A percentile compares a stretch with the other conserved stretches of the same genome.
These are phyloP conservation scores for Philaenus spumarius DNA, from an alignment of 1,140 invertebrate genomes.

Conservation along the genomic window DNA sequence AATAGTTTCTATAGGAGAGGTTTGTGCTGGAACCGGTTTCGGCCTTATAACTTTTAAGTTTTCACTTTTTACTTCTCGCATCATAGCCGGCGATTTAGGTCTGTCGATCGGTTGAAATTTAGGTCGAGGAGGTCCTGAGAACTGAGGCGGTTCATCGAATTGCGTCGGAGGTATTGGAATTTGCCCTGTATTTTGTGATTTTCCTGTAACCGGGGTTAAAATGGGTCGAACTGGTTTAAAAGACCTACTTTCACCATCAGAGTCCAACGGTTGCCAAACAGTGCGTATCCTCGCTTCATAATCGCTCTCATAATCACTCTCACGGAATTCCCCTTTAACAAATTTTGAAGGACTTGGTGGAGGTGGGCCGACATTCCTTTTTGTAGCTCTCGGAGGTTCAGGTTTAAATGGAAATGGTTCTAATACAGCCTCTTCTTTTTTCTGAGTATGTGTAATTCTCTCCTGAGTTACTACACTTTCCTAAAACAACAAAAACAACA, in stretches of 20 bases:
- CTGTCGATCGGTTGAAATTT: slow-evolving; percentile 52
- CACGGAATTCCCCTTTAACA: slow-evolving; percentile 58
- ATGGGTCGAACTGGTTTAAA: slow-evolving; percentile 52
- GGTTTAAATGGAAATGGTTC: slow-evolving; percentile 45
- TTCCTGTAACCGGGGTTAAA: slow-evolving; percentile 39
- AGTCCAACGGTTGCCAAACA: slow-evolving; percentile 49
- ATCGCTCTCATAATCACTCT: slow-evolving; percentile 68
- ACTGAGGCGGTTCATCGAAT: slow-evolving; percentile 46
- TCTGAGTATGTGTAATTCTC: neutral
- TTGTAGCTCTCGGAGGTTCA: slow-evolving; percentile 7
- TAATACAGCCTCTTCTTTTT: slow-evolving; percentile 28
- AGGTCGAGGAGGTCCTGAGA: slow-evolving; percentile 42
- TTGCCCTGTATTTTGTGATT: slow-evolving; percentile 9
- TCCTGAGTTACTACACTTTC: neutral
- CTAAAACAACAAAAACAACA: neutral
- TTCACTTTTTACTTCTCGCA: slow-evolving; percentile 31
- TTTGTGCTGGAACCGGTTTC: slow-evolving; percentile 39
- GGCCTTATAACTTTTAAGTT: slow-evolving; percentile 41
- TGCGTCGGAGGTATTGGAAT: slow-evolving; percentile 43
- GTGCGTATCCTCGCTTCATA: slow-evolving; percentile 56
- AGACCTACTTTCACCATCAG: slow-evolving; percentile 45
- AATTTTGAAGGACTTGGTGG: slow-evolving; percentile 57
- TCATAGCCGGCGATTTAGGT: slow-evolving; percentile 27
- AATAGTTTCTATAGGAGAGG: slow-evolving; percentile 35
- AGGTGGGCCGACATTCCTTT: slow-evolving; percentile 32